Base-by-base conservation (phyloP, 2,113 vertebrate genomes). In the Butastur rufipennis region DNA sequence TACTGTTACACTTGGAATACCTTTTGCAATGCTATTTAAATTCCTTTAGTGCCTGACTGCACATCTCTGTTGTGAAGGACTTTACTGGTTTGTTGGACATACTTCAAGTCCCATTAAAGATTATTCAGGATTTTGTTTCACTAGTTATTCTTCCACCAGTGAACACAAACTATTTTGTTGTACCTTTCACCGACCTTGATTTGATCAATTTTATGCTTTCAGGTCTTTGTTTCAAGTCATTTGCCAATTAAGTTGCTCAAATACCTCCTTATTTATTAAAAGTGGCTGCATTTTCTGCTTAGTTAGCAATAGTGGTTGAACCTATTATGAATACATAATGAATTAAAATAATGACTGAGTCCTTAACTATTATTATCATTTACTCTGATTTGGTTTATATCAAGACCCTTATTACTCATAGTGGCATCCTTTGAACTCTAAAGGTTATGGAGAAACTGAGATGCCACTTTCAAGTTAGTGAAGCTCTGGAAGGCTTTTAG, bases 101-200 rank as follows among this genome's bases (percentile, higher is more conserved):
- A 70, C 22, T 94, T 95, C 77, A 94, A 93, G 72, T 86, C 48
- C 22, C 27, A 81, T 86, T 93, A 94, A 88, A 95, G 43, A 68
- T 71, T 79, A 95, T 53, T 84, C 71, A 68, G 34, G 32, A 75
- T 96, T 94, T 95, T 77, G 81, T 97, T 94, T 95, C 91, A 89
- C 56, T 89, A 70, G 66, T 91, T 93, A 81, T 90, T 97, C 93
- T 96, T 77, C 92, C 71, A 81, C 42, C 81, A 92, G 53, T 48
- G 81, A 96, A 89, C 85, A 82, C 20, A 73, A 95, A 88, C 80
- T 92, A 68, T 93, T 82, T 72, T 90, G 36, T 55, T 90, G 53
- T 29, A 86, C 27, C 29, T 88, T 90, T 89, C 61, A 87, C 36
- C 3, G 1, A 48, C 67, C 36, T 73, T 84, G 75, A 90, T 72